A percentile compares a stretch with the other conserved stretches of the same genome.
phyloP scores from a whole-genome alignment of 2,113 vertebrate species.

The Ageneiosus marmoratus region DNA sequence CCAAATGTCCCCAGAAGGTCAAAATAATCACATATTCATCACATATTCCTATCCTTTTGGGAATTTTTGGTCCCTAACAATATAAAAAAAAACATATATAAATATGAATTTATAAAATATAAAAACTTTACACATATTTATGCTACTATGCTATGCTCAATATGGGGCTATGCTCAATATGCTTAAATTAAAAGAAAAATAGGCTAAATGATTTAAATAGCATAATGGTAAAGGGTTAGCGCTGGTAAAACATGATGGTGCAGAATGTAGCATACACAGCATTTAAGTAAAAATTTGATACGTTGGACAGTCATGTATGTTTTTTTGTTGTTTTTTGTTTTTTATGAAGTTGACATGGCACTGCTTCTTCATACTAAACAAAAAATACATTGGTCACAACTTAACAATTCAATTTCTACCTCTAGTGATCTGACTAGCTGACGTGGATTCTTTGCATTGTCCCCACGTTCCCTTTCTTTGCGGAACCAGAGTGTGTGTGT shows the following conservation, averaged over 20 bases:
- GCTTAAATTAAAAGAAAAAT: background rate
- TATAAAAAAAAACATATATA: too few species aligned
- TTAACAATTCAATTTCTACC: background rate
- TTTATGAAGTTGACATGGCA: background rate
- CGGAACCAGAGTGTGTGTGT: background rate
- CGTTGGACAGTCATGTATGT: too few species aligned
- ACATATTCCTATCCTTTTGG: background rate
- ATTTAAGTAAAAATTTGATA: background rate
- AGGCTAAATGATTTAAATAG: background rate
- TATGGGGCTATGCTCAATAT: background rate
- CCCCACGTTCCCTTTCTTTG: background rate
- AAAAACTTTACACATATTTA: too few species aligned
- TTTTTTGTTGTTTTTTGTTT: background rate
- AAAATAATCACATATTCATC: too few species aligned
- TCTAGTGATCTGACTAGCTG: background rate
- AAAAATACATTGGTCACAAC: background rate
- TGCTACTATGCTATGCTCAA: too few species aligned
- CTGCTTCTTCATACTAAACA: background rate
- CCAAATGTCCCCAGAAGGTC: too few species aligned
- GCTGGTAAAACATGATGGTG: background rate
- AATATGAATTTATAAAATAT: too few species aligned
- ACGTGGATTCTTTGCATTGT: background rate
- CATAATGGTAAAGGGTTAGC: background rate
- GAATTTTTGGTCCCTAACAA: too few species aligned
- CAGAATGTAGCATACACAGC: background rate